A percentile compares a stretch with the other conserved stretches of the same genome.
phyloP scores from a whole-genome alignment of 2,888 invertebrate genomes.

The Scaptomyza flava region DNA sequence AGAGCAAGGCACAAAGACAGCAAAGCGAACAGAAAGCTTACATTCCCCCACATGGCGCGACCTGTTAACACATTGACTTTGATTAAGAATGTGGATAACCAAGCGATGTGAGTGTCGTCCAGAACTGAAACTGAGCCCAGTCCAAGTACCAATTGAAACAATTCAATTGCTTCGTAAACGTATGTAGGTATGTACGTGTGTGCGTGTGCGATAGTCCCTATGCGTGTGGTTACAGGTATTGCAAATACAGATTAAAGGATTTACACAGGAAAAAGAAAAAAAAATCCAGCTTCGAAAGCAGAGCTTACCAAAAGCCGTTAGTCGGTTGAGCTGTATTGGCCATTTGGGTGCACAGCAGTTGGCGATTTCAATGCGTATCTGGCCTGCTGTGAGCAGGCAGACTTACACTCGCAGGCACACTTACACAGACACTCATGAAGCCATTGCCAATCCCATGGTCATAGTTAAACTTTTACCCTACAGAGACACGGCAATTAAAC shows the following conservation, averaged over 20 bases:
- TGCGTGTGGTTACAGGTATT: slow-evolving; percentile 57
- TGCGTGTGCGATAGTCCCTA: slow-evolving; percentile 15
- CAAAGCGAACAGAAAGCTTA: slow-evolving; percentile 2
- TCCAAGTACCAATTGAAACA: slow-evolving; percentile 71
- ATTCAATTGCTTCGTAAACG: slow-evolving; percentile 65
- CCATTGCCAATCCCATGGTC: slow-evolving; percentile 10
- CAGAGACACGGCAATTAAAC: slow-evolving; percentile 59
- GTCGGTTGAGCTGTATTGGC: slow-evolving; percentile 24
- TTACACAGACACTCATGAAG: slow-evolving; percentile 12
- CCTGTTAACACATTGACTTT: slow-evolving; percentile 59
- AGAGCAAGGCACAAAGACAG: slow-evolving; percentile 15
- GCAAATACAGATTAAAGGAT: slow-evolving; percentile 76
- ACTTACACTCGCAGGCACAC: slow-evolving; percentile 2
- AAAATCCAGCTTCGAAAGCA: slow-evolving; percentile 23
- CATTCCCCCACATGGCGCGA: slow-evolving; percentile 16
- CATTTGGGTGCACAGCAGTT: slow-evolving; percentile 51
- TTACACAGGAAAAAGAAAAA: slow-evolving; percentile 33
- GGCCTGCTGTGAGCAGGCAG: slow-evolving; percentile 35
- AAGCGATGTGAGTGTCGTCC: slow-evolving; percentile 21
- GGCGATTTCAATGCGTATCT: slow-evolving; percentile 48
- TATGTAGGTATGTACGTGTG: not conserved
- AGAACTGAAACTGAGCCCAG: slow-evolving; percentile 36
- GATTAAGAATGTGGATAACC: slow-evolving; percentile 65
- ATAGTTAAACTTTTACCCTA: slow-evolving; percentile 30
- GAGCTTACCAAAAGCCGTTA: slow-evolving; percentile 35